Base-by-base conservation (phyloP, 2,797 vertebrate species). In the Merluccius polli region DNA sequence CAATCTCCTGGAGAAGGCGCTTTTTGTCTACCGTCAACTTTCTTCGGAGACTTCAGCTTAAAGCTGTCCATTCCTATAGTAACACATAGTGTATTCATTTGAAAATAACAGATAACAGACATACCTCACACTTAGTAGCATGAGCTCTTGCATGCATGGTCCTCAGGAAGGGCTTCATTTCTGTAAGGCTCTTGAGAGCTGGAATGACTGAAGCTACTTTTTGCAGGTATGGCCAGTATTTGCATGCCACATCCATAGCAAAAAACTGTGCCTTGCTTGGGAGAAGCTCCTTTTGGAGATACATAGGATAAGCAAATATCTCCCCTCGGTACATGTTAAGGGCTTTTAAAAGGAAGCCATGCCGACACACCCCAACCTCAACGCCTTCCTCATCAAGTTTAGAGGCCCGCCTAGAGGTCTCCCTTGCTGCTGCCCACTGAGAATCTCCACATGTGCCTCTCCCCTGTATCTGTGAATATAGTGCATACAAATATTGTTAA, bases 71-170 rank as follows among this genome's bases (percentile, higher is more conserved):
- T 59, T 59, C 48, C 48, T n/a, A 59, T 59, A 59, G 48, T 59
- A 59, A 59, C 48, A 59, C 48, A 59, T 59, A 59, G 48, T 13
- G 21, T 59, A 36, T 36, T 36, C 35, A 36, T 6, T 36, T 36
- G 6, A 36, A 65, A 7, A 24, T 7, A 65, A 65, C 10, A 65
- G 11, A 65, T 65, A 27, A 7, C 11, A 65, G 11, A 65, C 59
- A 65, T 65, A 65, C 59, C 21, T 65, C 59, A 27, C 59, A 27
- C 13, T 65, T 65, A 24, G 59, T 65, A 27, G 59, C 59, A 65
- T 65, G 59, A 65, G 59, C 21, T 24, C 59, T 6, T 7, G 59
- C 73, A 72, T 78, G 73, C 77, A 75, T 78, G 0, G 71, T 15
- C 24, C 30, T 52, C 10, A 74, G 73, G 12, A 74, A 65, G 0